These are phyloP conservation scores for Actinia equina DNA, from an alignment of 64 coral and sea anemone genomes.

Conservation along the genomic window DNA sequence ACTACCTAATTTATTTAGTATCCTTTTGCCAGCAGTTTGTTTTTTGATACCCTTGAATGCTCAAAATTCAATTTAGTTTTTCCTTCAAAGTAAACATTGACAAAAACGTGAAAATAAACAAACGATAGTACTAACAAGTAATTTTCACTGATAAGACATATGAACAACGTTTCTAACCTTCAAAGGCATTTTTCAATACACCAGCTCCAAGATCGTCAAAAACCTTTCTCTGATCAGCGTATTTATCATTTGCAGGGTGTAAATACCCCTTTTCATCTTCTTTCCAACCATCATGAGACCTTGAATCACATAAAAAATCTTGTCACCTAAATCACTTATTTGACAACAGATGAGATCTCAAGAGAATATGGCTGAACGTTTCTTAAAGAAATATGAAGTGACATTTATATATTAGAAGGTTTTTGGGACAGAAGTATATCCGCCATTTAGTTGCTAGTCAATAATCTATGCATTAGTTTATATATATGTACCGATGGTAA, in stretches of 20 bases:
- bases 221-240: constrained; percentile 83
- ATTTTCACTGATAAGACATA: neutral
- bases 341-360: too few species aligned
- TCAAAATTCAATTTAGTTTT: neutral
- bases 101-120: neutral
- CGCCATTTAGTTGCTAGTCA: neutral
- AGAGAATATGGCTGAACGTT: neutral
- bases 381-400: neutral
- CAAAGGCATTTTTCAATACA: constrained; percentile 96
- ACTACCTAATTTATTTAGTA: neutral
- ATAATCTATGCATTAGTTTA: constrained; percentile 11
- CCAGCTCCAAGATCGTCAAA: constrained; percentile 93
- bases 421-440: neutral
- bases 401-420: neutral
- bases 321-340: neutral
- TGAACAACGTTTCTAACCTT: constrained; percentile 46
- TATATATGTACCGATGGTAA: too few species aligned
- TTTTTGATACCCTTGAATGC: neutral
- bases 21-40: neutral
- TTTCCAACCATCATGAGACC: constrained; percentile 90
- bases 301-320: neutral
- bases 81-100: constrained; percentile 1
- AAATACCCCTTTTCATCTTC: constrained; percentile 73
- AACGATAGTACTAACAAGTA: neutral
- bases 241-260: constrained; percentile 34